Percentiles rank a stretch among this genome's conserved stretches.
These are phyloP conservation scores for Chymomyza fuscimana DNA, from an alignment of 2,888 invertebrate species.

Conservation along the genomic window DNA sequence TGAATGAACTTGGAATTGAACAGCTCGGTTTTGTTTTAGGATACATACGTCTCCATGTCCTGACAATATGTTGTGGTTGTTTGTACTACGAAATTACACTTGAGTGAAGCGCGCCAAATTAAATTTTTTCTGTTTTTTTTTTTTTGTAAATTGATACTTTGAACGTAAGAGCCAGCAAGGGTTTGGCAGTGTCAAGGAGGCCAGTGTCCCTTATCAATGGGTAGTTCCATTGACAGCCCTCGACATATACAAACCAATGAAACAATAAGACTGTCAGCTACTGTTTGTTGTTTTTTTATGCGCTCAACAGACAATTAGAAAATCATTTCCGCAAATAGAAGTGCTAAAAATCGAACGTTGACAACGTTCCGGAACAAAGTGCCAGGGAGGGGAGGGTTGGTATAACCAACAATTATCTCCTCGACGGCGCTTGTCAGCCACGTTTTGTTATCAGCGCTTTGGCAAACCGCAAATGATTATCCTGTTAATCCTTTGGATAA, in stretches of 20 bases:
- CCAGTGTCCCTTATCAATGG: slow-evolving; percentile 49
- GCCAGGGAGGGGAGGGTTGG: background rate
- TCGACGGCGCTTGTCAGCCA: slow-evolving; percentile 27
- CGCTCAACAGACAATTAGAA: slow-evolving; percentile 37
- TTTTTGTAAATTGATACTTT: slow-evolving; percentile 73
- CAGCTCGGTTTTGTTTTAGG: background rate
- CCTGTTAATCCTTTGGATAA: slow-evolving; percentile 76
- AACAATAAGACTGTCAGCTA: slow-evolving; percentile 41
- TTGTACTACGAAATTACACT: slow-evolving; percentile 64
- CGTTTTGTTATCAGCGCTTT: slow-evolving; percentile 55
- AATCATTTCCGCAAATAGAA: slow-evolving; percentile 68
- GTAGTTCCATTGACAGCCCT: slow-evolving; percentile 16
- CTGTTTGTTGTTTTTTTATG: slow-evolving; percentile 51
- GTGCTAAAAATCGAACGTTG: slow-evolving; percentile 25
- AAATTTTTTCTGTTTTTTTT: slow-evolving; percentile 34
- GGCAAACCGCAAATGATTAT: slow-evolving; percentile 73
- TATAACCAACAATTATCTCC: slow-evolving; percentile 49
- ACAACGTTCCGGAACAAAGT: slow-evolving; percentile 26
- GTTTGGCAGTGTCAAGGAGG: slow-evolving; percentile 31
- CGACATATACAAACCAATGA: slow-evolving; percentile 40
- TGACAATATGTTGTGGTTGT: slow-evolving; percentile 49
- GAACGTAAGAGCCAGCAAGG: slow-evolving; percentile 43
- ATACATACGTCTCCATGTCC: background rate
- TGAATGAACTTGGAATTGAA: slow-evolving; percentile 41
- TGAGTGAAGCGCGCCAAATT: slow-evolving; percentile 77